Base-by-base conservation (phyloP, 2,888 invertebrate genomes). In the Proisotoma minuta region DNA sequence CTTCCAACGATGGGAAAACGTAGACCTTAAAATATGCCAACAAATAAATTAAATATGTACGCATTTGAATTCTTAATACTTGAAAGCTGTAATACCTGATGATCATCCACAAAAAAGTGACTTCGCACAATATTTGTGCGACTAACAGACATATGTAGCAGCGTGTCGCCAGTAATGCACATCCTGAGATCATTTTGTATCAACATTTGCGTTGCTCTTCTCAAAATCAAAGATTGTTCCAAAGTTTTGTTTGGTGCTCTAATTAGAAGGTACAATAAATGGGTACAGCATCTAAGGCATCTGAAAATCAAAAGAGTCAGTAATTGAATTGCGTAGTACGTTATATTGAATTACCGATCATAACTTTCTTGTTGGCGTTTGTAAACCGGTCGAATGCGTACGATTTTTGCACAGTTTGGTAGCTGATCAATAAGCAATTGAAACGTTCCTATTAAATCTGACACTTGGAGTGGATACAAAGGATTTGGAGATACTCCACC, bases 111-210 rank as follows among this genome's bases (percentile, higher is more conserved):
- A 76, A 88, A 87, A 78, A 89, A 87, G 73, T 85, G 85, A 76
- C 88, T 87, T 76, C 85, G 85, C 71, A 91, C 85, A 15, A 86
- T 86, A 79, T 89, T 90, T 69, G 86, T 81, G 69, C 85, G 85
- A 47, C 87, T 88, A 60, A 88, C 88, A 75, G 88, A 87, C 70
- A 93, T 82, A 81, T 94, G 94, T 64, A 95, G 82, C 68, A 93
- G 81, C n/a, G 89, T 85, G 77, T 91, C 90, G 64, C 87, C 87
- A 15, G 61, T 85, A 83, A 75, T 39, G 26, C 70, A 84, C 73
- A 87, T 87, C 68, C 84, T 83, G 57, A 88, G 84, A 78, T 87
- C 85, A 64, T 81, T 78, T 58, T 80, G 81, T 27, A 87, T 82
- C 57, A 87, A 79, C 70, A 60, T 57, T 64, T 65, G 62, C 57